Conservation (phyloP, 2,113 vertebrate species). For the Charadrius vociferus region DNA sequence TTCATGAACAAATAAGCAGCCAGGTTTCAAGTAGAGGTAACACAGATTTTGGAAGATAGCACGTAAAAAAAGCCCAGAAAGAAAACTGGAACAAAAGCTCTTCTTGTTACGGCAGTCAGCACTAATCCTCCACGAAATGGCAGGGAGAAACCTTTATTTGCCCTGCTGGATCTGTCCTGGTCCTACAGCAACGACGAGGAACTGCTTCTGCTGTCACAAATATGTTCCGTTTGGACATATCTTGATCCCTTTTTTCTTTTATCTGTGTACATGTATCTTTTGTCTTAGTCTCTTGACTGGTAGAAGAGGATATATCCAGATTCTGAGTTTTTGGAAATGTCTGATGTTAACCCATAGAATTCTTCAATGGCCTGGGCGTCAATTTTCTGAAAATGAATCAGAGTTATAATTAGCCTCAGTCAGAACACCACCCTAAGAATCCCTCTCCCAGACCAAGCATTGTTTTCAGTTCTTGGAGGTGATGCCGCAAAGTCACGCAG, state of each 20-base stretch:
- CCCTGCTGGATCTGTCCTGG: background rate
- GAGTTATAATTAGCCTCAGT: background rate
- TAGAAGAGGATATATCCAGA: slow-evolving; percentile 94
- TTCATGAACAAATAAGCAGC: slow-evolving; percentile 54
- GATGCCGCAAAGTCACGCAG: background rate
- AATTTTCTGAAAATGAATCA: slow-evolving; percentile 82
- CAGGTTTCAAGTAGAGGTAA: slow-evolving; percentile 70
- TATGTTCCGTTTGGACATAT: background rate
- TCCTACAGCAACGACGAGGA: slow-evolving; percentile 10
- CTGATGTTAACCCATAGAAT: slow-evolving; percentile 92
- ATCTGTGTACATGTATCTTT: background rate
- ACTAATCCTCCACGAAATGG: background rate
- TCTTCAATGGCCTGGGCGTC: slow-evolving; percentile 92
- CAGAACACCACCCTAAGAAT: background rate
- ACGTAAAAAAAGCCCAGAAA: slow-evolving; percentile 46
- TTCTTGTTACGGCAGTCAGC: slow-evolving; percentile 16
- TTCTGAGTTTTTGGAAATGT: slow-evolving; percentile 95
- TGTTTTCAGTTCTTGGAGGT: background rate
- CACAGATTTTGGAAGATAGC: slow-evolving; percentile 67
- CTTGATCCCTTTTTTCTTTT: slow-evolving; percentile 56
- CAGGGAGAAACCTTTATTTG: background rate
- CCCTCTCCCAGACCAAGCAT: background rate
- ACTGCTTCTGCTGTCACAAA: slow-evolving; percentile 15
- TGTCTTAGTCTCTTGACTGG: slow-evolving; percentile 89
- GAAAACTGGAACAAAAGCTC: slow-evolving; percentile 56